A percentile compares a stretch with the other conserved stretches of the same genome.
Conservation (phyloP, 2,888 invertebrate species). For the Azorinus chamasolen region DNA sequence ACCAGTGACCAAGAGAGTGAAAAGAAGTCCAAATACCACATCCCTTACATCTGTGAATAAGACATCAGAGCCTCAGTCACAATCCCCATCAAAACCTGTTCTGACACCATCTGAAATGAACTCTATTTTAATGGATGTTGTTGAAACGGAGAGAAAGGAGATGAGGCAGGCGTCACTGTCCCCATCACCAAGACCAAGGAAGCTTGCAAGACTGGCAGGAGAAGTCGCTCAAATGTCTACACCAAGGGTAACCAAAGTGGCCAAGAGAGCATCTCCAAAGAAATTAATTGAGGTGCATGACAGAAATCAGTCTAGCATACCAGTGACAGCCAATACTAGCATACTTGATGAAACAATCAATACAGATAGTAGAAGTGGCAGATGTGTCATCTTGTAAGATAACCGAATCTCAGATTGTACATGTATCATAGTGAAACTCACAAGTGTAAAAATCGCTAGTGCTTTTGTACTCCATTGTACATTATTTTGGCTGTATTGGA, state of each 20-base stretch:
- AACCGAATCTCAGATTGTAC: no score
- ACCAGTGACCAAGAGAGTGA: not conserved
- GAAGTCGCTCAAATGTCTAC: constrained; percentile 16
- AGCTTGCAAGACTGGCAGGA: constrained; percentile 10
- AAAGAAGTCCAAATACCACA: not conserved
- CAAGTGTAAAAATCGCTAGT: no score
- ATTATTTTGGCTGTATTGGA: no score
- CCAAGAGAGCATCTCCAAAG: constrained; percentile 37
- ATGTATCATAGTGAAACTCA: no score
- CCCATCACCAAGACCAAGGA: constrained; percentile 13
- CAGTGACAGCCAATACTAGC: constrained; percentile 1
- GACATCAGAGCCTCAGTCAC: not conserved
- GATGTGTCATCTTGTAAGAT: constrained; percentile 58
- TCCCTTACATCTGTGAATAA: not conserved
- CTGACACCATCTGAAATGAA: constrained; percentile 44
- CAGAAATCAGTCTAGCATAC: constrained; percentile 17
- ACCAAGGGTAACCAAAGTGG: constrained; percentile 34
- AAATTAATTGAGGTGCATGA: constrained; percentile 42
- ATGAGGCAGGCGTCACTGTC: constrained; percentile 23
- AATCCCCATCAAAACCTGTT: not conserved
- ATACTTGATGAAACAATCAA: constrained; percentile 53
- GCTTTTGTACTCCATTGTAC: no score
- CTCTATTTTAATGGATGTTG: constrained; percentile 38
- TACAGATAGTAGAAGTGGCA: constrained; percentile 57
- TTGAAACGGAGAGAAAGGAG: constrained; percentile 15